A percentile compares a stretch with the other conserved stretches of the same genome.
Conservation (phyloP, 1,140 invertebrate species). For the Nephila pilipes region DNA sequence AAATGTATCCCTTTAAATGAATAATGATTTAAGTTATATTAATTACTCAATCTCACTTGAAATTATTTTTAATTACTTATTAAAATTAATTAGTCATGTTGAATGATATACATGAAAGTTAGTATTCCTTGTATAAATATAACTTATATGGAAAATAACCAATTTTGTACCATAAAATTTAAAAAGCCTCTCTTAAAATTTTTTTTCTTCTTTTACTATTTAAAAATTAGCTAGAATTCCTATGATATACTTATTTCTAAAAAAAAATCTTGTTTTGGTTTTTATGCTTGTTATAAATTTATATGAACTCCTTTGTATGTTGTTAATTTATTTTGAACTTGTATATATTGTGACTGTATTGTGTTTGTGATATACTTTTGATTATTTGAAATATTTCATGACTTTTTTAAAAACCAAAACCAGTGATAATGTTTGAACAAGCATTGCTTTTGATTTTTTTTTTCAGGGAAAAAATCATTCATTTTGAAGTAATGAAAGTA, state of each 20-base stretch:
- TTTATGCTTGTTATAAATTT: conserved; percentile 11
- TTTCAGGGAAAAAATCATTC: conserved; percentile 40
- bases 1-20: no score
- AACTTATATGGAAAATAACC: no score
- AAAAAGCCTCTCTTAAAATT: no score
- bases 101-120: no score
- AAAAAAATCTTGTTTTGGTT: not conserved
- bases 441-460: conserved; percentile 62
- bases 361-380: conserved; percentile 53
- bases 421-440: conserved; percentile 76
- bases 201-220: no score
- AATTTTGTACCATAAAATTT: no score
- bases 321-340: conserved; percentile 73
- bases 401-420: conserved; percentile 42
- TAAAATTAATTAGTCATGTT: no score
- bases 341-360: conserved; percentile 67
- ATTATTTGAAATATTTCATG: conserved; percentile 18
- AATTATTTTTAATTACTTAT: no score
- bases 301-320: conserved; percentile 57
- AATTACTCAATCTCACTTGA: no score
- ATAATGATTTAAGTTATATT: no score
- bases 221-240: no score
- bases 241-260: not conserved
- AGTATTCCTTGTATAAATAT: no score
- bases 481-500: conserved; percentile 62